Conservation (phyloP, 53 echinoderm and acorn worm species). For the Echinarachnius parma region DNA sequence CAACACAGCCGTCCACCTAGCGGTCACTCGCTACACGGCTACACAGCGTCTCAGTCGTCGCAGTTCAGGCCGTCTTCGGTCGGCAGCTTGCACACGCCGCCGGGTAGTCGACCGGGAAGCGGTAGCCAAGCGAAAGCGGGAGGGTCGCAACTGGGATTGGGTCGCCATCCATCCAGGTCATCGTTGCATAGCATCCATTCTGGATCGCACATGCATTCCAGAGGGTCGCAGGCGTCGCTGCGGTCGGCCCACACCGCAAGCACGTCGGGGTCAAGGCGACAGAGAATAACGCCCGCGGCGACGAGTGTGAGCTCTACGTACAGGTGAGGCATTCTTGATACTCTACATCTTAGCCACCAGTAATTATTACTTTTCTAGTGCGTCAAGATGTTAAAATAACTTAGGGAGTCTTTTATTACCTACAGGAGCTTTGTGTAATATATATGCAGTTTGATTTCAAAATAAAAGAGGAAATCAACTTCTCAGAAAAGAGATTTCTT, state of each 20-base stretch:
- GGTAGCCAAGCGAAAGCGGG: neutral
- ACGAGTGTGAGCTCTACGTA: slow-evolving; percentile 36
- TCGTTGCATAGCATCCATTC: too few species aligned
- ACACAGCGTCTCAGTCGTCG: slow-evolving; percentile 4
- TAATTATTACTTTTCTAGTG: too few species aligned
- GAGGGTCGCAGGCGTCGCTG: slow-evolving; percentile 29
- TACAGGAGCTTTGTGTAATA: too few species aligned
- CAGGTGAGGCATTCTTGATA: too few species aligned
- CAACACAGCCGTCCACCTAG: slow-evolving; percentile 56
- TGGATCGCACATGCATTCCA: slow-evolving; percentile 22
- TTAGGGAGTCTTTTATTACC: too few species aligned
- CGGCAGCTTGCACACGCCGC: slow-evolving; percentile 6
- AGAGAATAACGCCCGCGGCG: slow-evolving; percentile 33
- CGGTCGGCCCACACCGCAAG: slow-evolving; percentile 6
- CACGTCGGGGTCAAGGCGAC: slow-evolving; percentile 2
- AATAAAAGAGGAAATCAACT: too few species aligned
- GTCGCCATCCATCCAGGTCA: too few species aligned
- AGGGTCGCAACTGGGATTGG: too few species aligned
- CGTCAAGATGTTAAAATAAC: too few species aligned
- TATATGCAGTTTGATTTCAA: too few species aligned
- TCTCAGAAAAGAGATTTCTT: too few species aligned
- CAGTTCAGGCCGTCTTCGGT: slow-evolving; percentile 39
- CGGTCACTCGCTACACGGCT: slow-evolving; percentile 32
- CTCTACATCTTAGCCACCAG: too few species aligned
- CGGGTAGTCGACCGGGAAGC: slow-evolving; percentile 11